These are phyloP conservation scores for Solenopsis invicta DNA, from an alignment of 1,140 invertebrate species.

Conservation along the genomic window DNA sequence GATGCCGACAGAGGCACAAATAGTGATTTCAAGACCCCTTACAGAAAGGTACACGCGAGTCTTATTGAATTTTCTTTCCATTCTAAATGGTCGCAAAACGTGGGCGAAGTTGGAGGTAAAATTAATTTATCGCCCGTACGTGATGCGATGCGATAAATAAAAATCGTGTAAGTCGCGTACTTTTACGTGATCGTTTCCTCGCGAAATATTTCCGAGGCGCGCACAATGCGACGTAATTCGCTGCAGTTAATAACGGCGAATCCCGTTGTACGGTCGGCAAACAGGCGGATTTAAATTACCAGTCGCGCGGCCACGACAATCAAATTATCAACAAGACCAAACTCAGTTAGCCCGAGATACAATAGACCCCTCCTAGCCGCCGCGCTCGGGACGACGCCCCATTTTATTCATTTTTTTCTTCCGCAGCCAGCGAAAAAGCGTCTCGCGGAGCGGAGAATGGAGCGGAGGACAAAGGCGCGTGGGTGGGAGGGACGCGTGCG, in stretches of 20 bases:
- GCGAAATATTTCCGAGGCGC: background rate
- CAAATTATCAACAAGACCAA: constrained; percentile 53
- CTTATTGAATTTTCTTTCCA: background rate
- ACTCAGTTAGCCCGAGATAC: constrained; percentile 58
- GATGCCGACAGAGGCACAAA: background rate
- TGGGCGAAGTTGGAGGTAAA: constrained; percentile 9
- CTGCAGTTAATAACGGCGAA: constrained; percentile 37
- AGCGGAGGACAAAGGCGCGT: constrained; percentile 35
- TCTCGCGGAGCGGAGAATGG: constrained; percentile 29
- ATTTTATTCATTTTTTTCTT: constrained; percentile 27
- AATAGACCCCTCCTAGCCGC: constrained; percentile 8
- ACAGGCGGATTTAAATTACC: constrained; percentile 47
- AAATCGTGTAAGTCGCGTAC: constrained; percentile 38
- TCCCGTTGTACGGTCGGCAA: background rate
- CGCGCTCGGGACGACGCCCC: background rate
- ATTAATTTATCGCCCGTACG: constrained; percentile 13
- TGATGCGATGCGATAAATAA: constrained; percentile 33
- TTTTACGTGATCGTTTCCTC: constrained; percentile 41
- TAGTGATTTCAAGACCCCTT: no score
- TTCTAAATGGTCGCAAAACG: background rate
- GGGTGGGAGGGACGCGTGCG: background rate
- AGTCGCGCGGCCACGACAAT: constrained; percentile 54
- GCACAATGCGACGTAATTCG: constrained; percentile 46
- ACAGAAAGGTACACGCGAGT: background rate
- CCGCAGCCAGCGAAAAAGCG: constrained; percentile 31